Evolutionary conservation across 2,797 vertebrate genomes (phyloP).

Genomic region (Muscicapa striata): DNA sequence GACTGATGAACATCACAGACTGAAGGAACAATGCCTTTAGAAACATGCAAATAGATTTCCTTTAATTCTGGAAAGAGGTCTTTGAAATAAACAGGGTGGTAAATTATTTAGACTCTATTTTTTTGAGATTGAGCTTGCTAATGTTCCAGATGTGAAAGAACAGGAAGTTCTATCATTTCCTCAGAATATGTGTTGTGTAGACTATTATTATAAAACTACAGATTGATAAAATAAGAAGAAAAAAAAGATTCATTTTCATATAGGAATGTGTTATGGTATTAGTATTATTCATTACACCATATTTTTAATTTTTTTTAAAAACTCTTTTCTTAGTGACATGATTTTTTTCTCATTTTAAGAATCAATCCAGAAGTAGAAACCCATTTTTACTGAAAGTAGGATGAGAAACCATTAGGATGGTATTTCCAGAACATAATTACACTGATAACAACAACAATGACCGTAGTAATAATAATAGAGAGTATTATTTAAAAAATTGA

Average conservation of each 20-base stretch:
- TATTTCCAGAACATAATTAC: background rate
- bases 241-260: background rate
- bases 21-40: conserved; percentile 65
- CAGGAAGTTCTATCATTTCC: conserved; percentile 74
- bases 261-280: background rate
- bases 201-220: background rate
- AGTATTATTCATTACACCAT: background rate
- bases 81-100: conserved; percentile 68
- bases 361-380: background rate
- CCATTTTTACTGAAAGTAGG: background rate
- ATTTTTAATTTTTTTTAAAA: background rate
- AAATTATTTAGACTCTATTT: conserved; percentile 68
- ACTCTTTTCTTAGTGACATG: background rate
- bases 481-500: background rate
- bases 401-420: background rate
- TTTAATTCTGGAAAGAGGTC: conserved; percentile 65
- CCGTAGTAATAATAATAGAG: background rate
- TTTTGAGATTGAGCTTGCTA: conserved; percentile 56
- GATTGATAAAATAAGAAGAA: conserved; percentile 32
- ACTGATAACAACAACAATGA: background rate
- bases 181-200: background rate
- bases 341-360: background rate
- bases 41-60: conserved; percentile 71
- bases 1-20: conserved; percentile 65
- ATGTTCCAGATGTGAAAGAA: conserved; percentile 66